Evolutionary conservation across 30 jellyfish, hydroid and myxozoan genomes (phyloP).

Genomic region (Clytia hemisphaerica): DNA sequence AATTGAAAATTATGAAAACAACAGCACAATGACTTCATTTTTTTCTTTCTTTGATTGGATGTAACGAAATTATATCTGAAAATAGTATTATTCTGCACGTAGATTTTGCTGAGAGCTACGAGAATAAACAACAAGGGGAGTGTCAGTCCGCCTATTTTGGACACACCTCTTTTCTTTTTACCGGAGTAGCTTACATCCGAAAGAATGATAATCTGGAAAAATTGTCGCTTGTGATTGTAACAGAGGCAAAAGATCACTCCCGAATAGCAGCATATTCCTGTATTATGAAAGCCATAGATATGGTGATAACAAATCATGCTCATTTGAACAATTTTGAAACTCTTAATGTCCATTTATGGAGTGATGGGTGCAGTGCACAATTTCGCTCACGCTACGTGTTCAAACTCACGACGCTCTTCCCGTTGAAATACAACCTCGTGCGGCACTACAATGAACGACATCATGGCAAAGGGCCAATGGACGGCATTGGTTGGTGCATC

Average conservation of each 20-base stretch:
- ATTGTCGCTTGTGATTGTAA: not conserved
- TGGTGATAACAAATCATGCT: not conserved
- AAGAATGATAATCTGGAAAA: constrained; percentile 7
- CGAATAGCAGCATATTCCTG: constrained; percentile 25
- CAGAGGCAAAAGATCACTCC: constrained; percentile 19
- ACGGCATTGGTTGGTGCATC: constrained; percentile 29
- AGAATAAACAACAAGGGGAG: too few relatives aligned
- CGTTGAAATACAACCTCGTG: not conserved
- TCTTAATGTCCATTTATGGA: constrained; percentile 8
- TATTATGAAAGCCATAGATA: constrained; percentile 14
- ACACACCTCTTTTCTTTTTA: too few relatives aligned
- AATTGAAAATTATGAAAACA: too few relatives aligned
- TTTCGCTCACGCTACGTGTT: constrained; percentile 28
- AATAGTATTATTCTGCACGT: constrained; percentile 6
- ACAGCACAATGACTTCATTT: too few relatives aligned
- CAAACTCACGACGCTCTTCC: constrained; percentile 1
- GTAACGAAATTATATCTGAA: too few relatives aligned
- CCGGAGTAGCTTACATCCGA: too few relatives aligned
- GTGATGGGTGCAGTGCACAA: constrained; percentile 35
- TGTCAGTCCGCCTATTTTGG: constrained; percentile 1
- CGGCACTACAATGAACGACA: constrained; percentile 35
- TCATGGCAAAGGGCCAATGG: too few relatives aligned
- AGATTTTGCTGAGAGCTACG: constrained; percentile 22
- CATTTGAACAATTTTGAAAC: too few relatives aligned
- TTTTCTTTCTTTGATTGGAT: too few relatives aligned